Conservation (phyloP, 2,113 vertebrate species). For the Rutilus rutilus region DNA sequence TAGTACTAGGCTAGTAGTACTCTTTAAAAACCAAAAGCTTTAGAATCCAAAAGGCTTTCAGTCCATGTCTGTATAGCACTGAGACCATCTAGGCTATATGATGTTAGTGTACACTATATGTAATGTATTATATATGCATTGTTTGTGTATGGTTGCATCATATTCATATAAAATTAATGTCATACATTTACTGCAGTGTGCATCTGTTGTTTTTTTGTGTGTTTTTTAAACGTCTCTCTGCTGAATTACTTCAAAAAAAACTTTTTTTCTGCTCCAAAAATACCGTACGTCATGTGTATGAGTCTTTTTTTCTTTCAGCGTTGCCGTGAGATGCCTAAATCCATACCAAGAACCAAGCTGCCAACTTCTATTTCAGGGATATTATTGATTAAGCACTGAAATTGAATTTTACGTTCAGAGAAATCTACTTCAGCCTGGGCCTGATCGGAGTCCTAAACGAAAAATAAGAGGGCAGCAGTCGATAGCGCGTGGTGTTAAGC, state of each 20-base stretch:
- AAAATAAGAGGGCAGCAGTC: conserved; percentile 50
- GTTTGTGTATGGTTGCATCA: background rate
- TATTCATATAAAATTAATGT: background rate
- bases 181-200: background rate
- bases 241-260: conserved; percentile 24
- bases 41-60: background rate
- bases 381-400: conserved; percentile 60
- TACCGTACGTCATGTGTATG: background rate
- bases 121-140: background rate
- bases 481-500: conserved; percentile 22
- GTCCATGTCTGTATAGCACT: background rate
- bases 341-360: conserved; percentile 25
- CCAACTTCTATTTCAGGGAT: conserved; percentile 40
- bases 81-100: background rate
- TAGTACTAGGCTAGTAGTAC: background rate
- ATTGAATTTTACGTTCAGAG: conserved; percentile 50
- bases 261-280: background rate
- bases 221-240: background rate
- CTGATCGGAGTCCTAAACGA: conserved; percentile 51
- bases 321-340: conserved; percentile 35
- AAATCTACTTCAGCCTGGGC: conserved; percentile 54
- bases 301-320: conserved; percentile 5
- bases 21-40: background rate
- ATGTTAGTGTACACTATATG: background rate
- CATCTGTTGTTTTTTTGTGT: background rate